Evolutionary conservation across 2,797 vertebrate species (phyloP).

Genomic region (Cetoscarus ocellatus): DNA sequence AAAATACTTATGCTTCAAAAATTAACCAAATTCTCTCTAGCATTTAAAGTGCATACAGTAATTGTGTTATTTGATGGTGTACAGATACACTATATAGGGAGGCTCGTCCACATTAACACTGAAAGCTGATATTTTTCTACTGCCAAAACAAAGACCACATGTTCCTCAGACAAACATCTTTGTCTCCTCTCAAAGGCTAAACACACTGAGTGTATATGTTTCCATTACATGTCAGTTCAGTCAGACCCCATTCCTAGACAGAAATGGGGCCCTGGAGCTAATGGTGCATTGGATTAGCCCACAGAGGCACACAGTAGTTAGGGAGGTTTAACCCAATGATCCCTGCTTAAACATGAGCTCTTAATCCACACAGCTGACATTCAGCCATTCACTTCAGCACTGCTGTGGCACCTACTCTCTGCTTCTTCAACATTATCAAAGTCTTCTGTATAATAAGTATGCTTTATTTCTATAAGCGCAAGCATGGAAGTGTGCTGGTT

Average conservation of each 20-base stretch:
- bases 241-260: slow-evolving; percentile 10
- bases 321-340: slow-evolving; percentile 73
- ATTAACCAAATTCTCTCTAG: too few species aligned
- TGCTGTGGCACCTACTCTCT: slow-evolving; percentile 9
- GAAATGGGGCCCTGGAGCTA: slow-evolving; percentile 29
- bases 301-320: slow-evolving; percentile 60
- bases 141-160: not conserved
- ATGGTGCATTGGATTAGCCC: slow-evolving; percentile 63
- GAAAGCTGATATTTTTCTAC: too few species aligned
- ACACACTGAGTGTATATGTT: not conserved
- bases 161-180: not conserved
- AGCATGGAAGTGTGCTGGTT: not conserved
- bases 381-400: slow-evolving; percentile 40
- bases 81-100: too few species aligned
- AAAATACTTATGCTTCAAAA: too few species aligned
- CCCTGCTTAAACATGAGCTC: slow-evolving; percentile 70
- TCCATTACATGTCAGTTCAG: slow-evolving; percentile 11
- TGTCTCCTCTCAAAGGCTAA: not conserved
- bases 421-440: slow-evolving; percentile 19
- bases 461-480: not conserved
- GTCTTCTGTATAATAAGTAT: slow-evolving; percentile 15
- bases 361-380: slow-evolving; percentile 64
- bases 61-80: too few species aligned
- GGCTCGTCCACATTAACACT: too few species aligned
- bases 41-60: too few species aligned